A percentile compares a stretch with the other conserved stretches of the same genome.
Conservation (phyloP, 2,113 vertebrate genomes). For the Zosterops japonicus region DNA sequence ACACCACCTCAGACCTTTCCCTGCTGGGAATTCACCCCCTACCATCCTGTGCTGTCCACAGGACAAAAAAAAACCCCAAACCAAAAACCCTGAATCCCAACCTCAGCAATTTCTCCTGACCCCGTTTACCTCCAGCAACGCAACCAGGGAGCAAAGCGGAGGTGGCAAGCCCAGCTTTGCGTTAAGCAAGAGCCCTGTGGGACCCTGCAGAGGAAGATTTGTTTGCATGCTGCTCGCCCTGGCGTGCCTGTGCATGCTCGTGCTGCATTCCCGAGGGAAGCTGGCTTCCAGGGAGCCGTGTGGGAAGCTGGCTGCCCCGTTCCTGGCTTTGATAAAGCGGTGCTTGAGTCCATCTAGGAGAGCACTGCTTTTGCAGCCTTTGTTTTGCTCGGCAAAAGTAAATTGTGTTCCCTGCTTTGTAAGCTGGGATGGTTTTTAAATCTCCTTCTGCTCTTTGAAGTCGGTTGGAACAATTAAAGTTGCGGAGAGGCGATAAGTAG, state of each 20-base stretch:
- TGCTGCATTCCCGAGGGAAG: background rate
- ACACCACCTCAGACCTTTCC: background rate
- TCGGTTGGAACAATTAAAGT: background rate
- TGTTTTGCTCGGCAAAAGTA: background rate
- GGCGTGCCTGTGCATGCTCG: background rate
- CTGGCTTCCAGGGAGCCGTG: background rate
- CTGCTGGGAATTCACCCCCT: background rate
- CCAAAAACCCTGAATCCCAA: background rate
- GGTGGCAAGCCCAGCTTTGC: background rate
- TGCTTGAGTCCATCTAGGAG: background rate
- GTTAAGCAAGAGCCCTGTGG: background rate
- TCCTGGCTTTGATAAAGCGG: background rate
- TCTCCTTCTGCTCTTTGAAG: background rate
- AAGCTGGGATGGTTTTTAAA: background rate
- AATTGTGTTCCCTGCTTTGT: background rate
- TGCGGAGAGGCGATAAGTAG: background rate
- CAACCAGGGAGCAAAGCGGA: background rate
- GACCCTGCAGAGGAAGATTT: background rate
- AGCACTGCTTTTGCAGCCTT: background rate
- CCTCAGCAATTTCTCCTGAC: background rate
- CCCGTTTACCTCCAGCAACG: background rate
- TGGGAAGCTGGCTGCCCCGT: background rate
- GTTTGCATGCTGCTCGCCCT: background rate
- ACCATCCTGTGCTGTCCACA: background rate
- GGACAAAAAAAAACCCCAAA: background rate